Base-by-base conservation (phyloP, 2,113 vertebrate genomes). In the Mormoops blainvillei region DNA sequence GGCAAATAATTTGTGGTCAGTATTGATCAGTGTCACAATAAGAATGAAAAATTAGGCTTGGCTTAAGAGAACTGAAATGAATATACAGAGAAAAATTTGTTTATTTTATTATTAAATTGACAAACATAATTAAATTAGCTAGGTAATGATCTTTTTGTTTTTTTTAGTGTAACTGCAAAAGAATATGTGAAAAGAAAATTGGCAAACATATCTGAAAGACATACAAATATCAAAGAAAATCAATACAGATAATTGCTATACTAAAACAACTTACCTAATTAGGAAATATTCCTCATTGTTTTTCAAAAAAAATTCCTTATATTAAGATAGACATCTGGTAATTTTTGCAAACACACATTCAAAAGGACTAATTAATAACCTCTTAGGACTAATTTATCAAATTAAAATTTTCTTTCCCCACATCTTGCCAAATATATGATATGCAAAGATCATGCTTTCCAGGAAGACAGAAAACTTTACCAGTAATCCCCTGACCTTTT, bases 401-500 rank as follows among this genome's bases (percentile, higher is more conserved):
- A 63, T 95, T 77, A 92, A 81, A 96, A 87, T 85, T 95, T 95
- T 26, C 2, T 0, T 92, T 91, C 0, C 4, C 4, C 87, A 63
- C 56, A 58, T 70, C 26, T 91, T 81, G 4, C 8, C 33, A 93
- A 41, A 95, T 76, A 91, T 56, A 11, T 95, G 93, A 95, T 95
- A n/a, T 13, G 74, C 2, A 2, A 84, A 41, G 41, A 87, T 91
- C 82, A 71, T 33, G 12, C 20, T 97, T 94, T 95, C 16, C 67
- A 78, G 7, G 5, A 70, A n/a, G 15, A 83, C 95, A 93, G 7
- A 94, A 98, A 97, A 68, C 2, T 14, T 76, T 36, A 4, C 26
- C 33, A 48, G 20, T 36, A 31, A 87, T 33, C 7, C 12, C 22
- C 26, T 65, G 11, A 52, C 11, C 4, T 26, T 56, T 48, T 50